phyloP scores from a whole-genome alignment of 2,888 invertebrate species.

The Euzetes globulus region DNA sequence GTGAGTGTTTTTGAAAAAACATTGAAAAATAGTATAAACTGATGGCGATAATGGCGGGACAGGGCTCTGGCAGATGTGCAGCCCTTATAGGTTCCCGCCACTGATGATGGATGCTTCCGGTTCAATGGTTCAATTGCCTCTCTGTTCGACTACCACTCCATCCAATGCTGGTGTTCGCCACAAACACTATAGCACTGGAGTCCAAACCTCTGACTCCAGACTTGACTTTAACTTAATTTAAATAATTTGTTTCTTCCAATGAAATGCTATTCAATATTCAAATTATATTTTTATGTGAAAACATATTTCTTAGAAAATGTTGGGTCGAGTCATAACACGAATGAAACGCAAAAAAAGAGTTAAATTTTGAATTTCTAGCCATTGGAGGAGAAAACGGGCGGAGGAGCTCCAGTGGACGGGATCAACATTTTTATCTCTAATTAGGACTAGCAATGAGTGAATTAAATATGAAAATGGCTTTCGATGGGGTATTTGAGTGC shows the following conservation, averaged over 20 bases:
- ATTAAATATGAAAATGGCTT: background rate
- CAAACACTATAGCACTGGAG: background rate
- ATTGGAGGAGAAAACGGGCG: too few species aligned
- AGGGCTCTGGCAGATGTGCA: conserved; percentile 3
- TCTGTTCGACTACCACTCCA: background rate
- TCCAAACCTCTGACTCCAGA: background rate
- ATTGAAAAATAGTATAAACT: background rate
- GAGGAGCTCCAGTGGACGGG: too few species aligned
- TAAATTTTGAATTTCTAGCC: too few species aligned
- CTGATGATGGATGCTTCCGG: conserved; percentile 23
- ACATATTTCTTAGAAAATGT: background rate
- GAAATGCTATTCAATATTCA: background rate
- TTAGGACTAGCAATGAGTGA: too few species aligned
- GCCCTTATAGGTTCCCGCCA: conserved; percentile 17
- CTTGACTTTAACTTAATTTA: background rate
- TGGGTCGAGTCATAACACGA: background rate
- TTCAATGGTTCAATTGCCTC: conserved; percentile 20
- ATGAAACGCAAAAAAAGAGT: too few species aligned
- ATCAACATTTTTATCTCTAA: too few species aligned
- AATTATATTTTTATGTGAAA: background rate
- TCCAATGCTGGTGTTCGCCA: background rate
- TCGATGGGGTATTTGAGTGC: background rate
- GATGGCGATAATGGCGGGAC: conserved; percentile 17
- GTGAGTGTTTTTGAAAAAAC: background rate
- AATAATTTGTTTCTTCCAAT: conserved; percentile 8